phyloP scores from a whole-genome alignment of 2,113 vertebrate genomes.

The Oncorhynchus masou region DNA sequence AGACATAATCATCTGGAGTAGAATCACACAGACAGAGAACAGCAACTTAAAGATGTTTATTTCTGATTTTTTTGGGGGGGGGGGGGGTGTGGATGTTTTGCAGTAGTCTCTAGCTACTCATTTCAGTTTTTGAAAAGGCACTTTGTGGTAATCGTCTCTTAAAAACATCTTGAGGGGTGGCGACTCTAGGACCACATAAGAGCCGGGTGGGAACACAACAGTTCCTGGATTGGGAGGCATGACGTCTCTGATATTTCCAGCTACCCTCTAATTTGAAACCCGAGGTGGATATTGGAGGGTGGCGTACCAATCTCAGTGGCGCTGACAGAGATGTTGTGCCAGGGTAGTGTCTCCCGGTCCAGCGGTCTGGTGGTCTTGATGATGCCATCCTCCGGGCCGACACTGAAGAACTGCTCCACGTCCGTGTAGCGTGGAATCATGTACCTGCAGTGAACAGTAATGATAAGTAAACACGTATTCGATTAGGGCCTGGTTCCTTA shows the following conservation, averaged over 20 bases:
- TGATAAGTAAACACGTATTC: neutral
- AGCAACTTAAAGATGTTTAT: neutral
- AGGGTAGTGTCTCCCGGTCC: constrained; percentile 88
- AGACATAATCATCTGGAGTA: neutral
- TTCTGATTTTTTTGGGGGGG: neutral
- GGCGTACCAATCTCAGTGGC: constrained; percentile 87
- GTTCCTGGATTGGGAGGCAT: constrained; percentile 16
- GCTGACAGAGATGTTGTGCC: constrained; percentile 96
- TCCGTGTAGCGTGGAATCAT: constrained; percentile 93
- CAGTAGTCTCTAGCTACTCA: constrained; percentile 13
- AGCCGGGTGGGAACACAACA: constrained; percentile 56
- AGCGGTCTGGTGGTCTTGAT: constrained; percentile 88
- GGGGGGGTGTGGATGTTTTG: neutral
- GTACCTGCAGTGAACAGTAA: constrained; percentile 79
- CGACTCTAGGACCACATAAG: constrained; percentile 64
- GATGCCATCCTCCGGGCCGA: constrained; percentile 88
- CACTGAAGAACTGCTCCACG: constrained; percentile 90
- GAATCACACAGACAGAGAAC: neutral
- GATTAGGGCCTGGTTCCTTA: neutral
- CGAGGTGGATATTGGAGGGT: constrained; percentile 17
- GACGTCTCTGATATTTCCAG: neutral
- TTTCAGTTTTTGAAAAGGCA: constrained; percentile 30
- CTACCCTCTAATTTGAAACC: neutral
- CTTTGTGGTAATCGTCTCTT: constrained; percentile 29
- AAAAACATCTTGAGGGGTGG: constrained; percentile 63